Evolutionary conservation across 2,888 invertebrate species (phyloP).

Genomic region (Athalia rosae): DNA sequence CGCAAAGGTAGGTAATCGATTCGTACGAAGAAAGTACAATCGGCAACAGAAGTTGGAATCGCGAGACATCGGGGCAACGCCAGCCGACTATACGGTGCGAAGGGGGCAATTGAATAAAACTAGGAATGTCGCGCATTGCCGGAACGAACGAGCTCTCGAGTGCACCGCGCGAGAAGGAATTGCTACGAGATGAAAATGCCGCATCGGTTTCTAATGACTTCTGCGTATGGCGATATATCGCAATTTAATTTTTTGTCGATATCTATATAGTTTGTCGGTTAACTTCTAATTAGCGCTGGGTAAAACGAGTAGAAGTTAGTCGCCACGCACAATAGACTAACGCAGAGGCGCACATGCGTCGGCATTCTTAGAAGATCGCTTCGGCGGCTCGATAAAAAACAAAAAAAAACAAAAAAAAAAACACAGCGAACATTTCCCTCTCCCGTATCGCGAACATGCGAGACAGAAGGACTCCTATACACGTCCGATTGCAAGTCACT

Average conservation of each 20-base stretch:
- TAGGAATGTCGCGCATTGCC: constrained; percentile 10
- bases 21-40: no score
- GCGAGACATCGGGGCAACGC: neutral
- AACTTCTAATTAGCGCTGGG: constrained; percentile 40
- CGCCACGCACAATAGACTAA: constrained; percentile 37
- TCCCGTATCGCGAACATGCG: constrained; percentile 22
- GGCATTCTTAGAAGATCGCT: constrained; percentile 44
- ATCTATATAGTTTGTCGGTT: constrained; percentile 10
- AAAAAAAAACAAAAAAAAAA: no score
- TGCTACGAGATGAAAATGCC: constrained; percentile 21
- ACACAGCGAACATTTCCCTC: constrained; percentile 9
- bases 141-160: constrained; percentile 17
- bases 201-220: constrained; percentile 44
- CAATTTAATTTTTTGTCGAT: constrained; percentile 36
- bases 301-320: constrained; percentile 40
- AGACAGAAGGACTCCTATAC: constrained; percentile 35
- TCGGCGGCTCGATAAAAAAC: constrained; percentile 32
- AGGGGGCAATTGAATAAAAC: neutral
- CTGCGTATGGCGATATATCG: constrained; percentile 44
- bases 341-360: constrained; percentile 23
- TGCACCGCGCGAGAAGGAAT: constrained; percentile 3
- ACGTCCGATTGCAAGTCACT: constrained; percentile 30
- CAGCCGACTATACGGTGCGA: neutral
- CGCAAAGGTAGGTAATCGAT: no score
- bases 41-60: neutral